Base-by-base conservation (phyloP, 2,113 vertebrate species). In the Poeciliopsis turrubarensis region DNA sequence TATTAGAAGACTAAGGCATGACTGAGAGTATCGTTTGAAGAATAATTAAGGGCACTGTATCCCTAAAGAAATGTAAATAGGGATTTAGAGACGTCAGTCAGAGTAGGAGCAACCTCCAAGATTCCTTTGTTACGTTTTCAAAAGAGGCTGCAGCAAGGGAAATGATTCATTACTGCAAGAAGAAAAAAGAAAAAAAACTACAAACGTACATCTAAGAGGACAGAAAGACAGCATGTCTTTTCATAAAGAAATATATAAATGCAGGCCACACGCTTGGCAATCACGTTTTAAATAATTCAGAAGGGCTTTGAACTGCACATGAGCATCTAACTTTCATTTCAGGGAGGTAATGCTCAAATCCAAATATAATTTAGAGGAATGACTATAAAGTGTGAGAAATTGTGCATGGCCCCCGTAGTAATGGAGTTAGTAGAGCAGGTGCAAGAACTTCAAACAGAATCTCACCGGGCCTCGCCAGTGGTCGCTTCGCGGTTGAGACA, bases 1-100 rank as follows among this genome's bases (percentile, higher is more conserved):
- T 71, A 79, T 77, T 65, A 78, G 54, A 83, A 82, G 70, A 79
- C 25, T 65, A 78, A 79, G 75, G 71, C 1, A 6, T 34, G 74
- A 83, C 34, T 73, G 65, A 76, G 70, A 66, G 79, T 6, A n/a
- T 26, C 3, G 14, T 14, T 41, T 68, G 80, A 66, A 72, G 74
- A 82, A 61, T 0, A 15, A 66, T 66, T 29, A 34, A 14, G 60
- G 60, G 47, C 14, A 60, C 32, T 54, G 31, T n/a, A 29, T 60
- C 34, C 27, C 13, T 60, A n/a, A 26, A 67, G 30, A 60, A 67
- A 66, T 22, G 44, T 13, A 14, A 26, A 19, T 12, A 39, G 34
- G 37, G 37, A 25, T 30, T 39, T 11, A 60, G 13, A 34, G 12
- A 14, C 12, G 29, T 25, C 25, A 51, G 25, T 72, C 26, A 41